Percentiles rank a stretch among this genome's conserved stretches.
These are phyloP conservation scores for Lichenostomus cassidix DNA, from an alignment of 2,113 vertebrate species.

Conservation along the genomic window DNA sequence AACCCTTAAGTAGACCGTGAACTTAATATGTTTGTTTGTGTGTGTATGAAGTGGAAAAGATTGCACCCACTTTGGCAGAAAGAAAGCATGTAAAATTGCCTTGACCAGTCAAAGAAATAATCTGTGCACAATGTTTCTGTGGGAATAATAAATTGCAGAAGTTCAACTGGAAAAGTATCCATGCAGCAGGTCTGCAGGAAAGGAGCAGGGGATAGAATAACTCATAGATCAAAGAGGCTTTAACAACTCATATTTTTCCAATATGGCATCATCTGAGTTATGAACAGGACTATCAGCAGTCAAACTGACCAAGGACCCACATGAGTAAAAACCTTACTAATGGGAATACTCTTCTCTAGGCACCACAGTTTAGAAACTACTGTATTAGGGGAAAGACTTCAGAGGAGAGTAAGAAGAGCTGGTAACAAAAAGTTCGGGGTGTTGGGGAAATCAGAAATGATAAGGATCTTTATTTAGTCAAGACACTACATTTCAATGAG, in stretches of 20 bases:
- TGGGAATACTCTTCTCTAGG: not conserved
- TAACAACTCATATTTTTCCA: not conserved
- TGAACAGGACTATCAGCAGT: not conserved
- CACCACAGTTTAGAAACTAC: not conserved
- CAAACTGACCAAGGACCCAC: not conserved
- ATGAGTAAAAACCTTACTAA: not conserved
- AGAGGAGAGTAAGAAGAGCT: not conserved
- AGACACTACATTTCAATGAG: not conserved
- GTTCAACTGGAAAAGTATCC: not conserved
- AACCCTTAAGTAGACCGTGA: not conserved
- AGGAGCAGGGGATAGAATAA: not conserved
- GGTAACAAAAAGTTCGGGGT: not conserved
- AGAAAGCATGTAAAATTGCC: not conserved
- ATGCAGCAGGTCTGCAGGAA: not conserved
- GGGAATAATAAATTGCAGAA: not conserved
- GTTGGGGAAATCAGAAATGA: accelerated
- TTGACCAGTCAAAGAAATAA: not conserved
- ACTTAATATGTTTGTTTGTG: not conserved
- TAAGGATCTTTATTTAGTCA: not conserved
- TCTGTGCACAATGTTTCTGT: not conserved
- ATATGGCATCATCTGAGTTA: not conserved
- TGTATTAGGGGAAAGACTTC: not conserved
- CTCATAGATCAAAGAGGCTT: not conserved
- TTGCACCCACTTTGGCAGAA: not conserved
- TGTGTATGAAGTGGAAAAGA: not conserved